Base-by-base conservation (phyloP, 2,888 invertebrate species). In the Lithophane socia region DNA sequence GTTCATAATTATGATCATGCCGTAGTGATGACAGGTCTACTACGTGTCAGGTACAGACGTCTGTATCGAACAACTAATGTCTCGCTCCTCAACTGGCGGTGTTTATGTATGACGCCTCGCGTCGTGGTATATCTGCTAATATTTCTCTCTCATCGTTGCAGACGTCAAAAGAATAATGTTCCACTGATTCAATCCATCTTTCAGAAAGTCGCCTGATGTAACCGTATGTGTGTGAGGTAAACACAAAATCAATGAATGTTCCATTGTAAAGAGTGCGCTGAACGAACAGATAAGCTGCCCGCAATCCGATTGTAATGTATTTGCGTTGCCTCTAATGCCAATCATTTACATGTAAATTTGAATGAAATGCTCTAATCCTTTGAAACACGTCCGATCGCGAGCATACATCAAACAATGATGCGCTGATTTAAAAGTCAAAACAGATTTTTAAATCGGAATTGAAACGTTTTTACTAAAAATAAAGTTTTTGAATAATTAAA, bases 341-440 rank as follows among this genome's bases (percentile, higher is more conserved):
- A 71, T 18, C 49, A 72, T 49, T 24, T 42, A 42, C 18, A 52
- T 72, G 49, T 37, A 49, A 9, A 42, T 71, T 71, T 49, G 18
- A 60, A 58, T 73, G 58, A 63, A 58, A 77, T 54, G 12, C n/a
- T 58, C 9, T 73, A 77, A 82, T 77, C 70, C 77, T 47, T 21
- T 70, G 18, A 42, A 67, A n/a, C 58, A 37, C 42, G 52, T 47
- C 37, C 58, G 58, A 37, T 73, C 13, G 54, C 73, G 24, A 21
- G 44, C 44, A 12, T 37, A 52, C 58, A 44, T n/a, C 72, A 24
- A 42, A 64, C 63, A 37, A 73, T 24, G 9, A 68, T 12, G 42
- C 47, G 52, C n/a, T 64, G 1, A 77, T 81, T 77, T 73, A 61
- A 49, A 61, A 75, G 49, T n/a, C 66, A 24, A 44, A 67, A 73